Conservation (phyloP, 2,888 invertebrate genomes). For the Drosophila recens region DNA sequence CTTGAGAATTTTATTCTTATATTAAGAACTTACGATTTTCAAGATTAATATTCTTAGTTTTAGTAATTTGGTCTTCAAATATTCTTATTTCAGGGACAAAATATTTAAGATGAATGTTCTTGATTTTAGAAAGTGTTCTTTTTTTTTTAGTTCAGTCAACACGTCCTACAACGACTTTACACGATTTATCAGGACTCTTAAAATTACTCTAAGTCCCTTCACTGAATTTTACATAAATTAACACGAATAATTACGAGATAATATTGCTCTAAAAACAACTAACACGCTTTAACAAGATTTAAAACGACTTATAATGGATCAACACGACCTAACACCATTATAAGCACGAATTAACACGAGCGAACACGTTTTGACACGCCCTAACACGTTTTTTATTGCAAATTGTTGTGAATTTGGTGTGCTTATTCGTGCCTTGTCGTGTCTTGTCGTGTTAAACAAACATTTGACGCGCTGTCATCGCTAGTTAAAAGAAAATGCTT, state of each 20-base stretch:
- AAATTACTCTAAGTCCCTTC: background rate
- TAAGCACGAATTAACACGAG: background rate
- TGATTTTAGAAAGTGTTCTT: no score
- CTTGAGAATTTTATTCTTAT: no score
- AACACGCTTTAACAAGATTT: background rate
- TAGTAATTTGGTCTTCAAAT: no score
- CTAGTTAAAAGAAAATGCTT: slow-evolving; percentile 3
- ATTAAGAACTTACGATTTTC: no score
- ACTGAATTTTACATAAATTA: no score
- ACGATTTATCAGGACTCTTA: background rate
- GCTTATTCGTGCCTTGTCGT: background rate
- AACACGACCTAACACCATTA: background rate
- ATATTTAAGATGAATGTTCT: no score
- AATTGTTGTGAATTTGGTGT: no score
- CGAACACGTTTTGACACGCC: background rate
- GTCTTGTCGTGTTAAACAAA: background rate
- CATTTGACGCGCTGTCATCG: background rate
- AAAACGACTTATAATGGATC: background rate
- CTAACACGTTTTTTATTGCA: no score
- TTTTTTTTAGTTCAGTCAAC: background rate
- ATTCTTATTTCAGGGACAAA: no score
- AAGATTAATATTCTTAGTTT: no score
- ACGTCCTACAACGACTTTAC: background rate
- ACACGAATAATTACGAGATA: no score
- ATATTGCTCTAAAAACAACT: background rate